Evolutionary conservation across 2,113 vertebrate species (phyloP).

Genomic region (Periophthalmus modestus): DNA sequence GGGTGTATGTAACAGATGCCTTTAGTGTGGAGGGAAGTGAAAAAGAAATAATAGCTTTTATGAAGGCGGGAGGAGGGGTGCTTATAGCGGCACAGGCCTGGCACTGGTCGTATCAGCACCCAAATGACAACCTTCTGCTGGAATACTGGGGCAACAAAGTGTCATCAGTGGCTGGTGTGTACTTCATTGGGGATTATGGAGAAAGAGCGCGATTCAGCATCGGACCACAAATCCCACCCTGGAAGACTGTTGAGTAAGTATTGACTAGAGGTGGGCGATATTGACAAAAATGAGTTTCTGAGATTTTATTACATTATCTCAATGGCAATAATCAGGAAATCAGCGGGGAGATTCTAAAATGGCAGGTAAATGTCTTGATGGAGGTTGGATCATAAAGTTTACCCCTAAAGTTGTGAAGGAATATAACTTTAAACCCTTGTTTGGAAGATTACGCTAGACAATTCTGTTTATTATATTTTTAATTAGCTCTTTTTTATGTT

Average conservation of each 20-base stretch:
- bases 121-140: slow-evolving; percentile 76
- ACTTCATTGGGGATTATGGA: slow-evolving; percentile 78
- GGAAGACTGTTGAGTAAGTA: slow-evolving; percentile 82
- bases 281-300: too few species aligned
- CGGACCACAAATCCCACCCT: slow-evolving; percentile 81
- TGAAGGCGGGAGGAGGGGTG: slow-evolving; percentile 84
- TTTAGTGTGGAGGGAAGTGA: slow-evolving; percentile 66
- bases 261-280: neutral
- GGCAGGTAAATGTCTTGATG: too few species aligned
- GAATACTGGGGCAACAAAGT: slow-evolving; percentile 86
- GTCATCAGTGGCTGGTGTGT: slow-evolving; percentile 84
- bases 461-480: too few species aligned
- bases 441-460: too few species aligned
- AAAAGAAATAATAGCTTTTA: slow-evolving; percentile 76
- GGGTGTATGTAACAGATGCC: slow-evolving; percentile 81
- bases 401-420: too few species aligned
- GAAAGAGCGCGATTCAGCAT: slow-evolving; percentile 75
- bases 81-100: slow-evolving; percentile 86
- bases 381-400: too few species aligned
- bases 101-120: slow-evolving; percentile 77
- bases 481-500: too few species aligned
- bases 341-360: too few species aligned
- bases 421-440: too few species aligned
- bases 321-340: too few species aligned
- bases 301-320: too few species aligned